Evolutionary conservation across 2,113 vertebrate species (phyloP).

Genomic region (Cephalopterus ornatus): DNA sequence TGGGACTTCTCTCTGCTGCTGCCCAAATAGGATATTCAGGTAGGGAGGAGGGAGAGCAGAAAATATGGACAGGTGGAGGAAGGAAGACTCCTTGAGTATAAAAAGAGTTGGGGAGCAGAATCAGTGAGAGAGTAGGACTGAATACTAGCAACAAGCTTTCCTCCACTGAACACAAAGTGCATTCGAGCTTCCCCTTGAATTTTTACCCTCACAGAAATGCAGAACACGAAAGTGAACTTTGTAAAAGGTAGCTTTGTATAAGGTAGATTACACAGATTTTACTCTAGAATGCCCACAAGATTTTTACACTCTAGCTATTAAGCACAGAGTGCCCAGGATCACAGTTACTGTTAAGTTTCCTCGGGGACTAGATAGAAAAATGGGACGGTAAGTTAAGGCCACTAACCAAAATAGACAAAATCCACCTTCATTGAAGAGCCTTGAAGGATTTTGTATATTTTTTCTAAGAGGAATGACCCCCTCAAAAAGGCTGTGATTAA

Average conservation of each 20-base stretch:
- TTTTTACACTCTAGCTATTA: neutral
- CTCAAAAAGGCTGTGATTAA: neutral
- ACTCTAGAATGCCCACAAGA: neutral
- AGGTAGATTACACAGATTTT: neutral
- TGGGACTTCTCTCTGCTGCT: neutral
- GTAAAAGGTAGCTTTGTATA: neutral
- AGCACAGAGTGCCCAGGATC: neutral
- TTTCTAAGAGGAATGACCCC: neutral
- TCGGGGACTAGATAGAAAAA: neutral
- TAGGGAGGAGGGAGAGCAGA: neutral
- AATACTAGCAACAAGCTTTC: neutral
- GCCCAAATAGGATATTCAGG: neutral
- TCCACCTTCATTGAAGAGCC: neutral
- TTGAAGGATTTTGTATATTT: neutral
- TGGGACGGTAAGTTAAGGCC: neutral
- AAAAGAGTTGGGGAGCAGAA: neutral
- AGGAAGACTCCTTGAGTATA: neutral
- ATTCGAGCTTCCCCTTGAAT: neutral
- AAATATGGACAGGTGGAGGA: neutral
- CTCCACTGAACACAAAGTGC: neutral
- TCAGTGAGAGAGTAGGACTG: neutral
- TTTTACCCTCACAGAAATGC: neutral
- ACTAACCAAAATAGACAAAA: neutral
- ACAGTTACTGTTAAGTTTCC: neutral
- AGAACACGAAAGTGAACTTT: neutral